Conservation (phyloP, 2,797 vertebrate species). For the Pseudochaenichthys georgianus region DNA sequence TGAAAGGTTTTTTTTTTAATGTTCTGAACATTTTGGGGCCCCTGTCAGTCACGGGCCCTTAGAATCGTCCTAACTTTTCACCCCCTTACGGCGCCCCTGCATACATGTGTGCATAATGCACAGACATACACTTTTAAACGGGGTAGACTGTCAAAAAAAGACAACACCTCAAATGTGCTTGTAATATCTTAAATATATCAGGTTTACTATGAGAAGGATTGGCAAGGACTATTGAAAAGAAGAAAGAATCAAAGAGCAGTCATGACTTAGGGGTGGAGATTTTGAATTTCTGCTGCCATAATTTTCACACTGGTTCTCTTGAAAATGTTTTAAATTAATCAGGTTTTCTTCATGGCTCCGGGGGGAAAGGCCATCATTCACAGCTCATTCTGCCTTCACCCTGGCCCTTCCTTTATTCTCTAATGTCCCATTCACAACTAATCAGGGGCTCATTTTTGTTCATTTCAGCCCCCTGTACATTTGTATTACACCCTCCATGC, state of each 20-base stretch:
- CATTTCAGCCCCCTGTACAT: neutral
- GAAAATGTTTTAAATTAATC: constrained; percentile 60
- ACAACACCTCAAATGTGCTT: neutral
- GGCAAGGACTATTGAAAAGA: constrained; percentile 29
- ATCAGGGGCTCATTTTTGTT: constrained; percentile 34
- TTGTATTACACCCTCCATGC: constrained; percentile 8
- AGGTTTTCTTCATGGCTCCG: constrained; percentile 22
- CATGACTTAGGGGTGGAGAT: constrained; percentile 7
- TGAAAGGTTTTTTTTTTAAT: too few species aligned
- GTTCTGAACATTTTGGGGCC: too few species aligned
- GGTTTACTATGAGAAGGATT: neutral
- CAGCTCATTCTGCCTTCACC: constrained; percentile 35
- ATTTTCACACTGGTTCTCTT: constrained; percentile 47
- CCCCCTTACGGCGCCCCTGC: too few species aligned
- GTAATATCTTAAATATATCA: constrained; percentile 13
- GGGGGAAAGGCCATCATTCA: constrained; percentile 29
- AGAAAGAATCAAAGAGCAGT: constrained; percentile 19
- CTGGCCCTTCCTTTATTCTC: constrained; percentile 37
- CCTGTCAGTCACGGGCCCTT: too few species aligned
- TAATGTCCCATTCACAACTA: constrained; percentile 35
- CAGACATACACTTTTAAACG: neutral
- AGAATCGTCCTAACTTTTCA: too few species aligned
- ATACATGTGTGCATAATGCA: neutral
- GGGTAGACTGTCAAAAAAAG: neutral
- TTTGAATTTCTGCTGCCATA: constrained; percentile 17